Percentiles rank a stretch among this genome's conserved stretches.
Evolutionary conservation across 2,888 invertebrate genomes (phyloP).

Genomic region (Notodonta ziczac): DNA sequence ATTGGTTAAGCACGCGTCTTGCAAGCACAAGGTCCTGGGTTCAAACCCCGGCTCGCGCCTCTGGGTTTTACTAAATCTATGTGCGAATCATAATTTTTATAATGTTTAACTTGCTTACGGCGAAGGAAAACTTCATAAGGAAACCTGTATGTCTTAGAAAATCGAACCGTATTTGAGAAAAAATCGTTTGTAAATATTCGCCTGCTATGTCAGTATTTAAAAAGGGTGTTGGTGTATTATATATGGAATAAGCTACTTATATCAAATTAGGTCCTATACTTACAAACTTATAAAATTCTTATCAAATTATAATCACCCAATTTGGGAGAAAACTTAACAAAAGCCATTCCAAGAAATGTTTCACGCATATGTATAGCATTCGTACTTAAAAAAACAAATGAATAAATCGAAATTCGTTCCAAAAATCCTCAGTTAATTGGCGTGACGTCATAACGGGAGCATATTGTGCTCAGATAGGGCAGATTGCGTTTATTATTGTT

Average conservation of each 20-base stretch:
- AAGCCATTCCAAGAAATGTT: neutral
- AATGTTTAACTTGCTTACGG: no score
- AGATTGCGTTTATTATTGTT: slow-evolving; percentile 15
- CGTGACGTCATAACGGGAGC: slow-evolving; percentile 18
- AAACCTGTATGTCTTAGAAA: no score
- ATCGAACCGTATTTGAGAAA: no score
- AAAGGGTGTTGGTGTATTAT: no score
- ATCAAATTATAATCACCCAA: slow-evolving; percentile 19
- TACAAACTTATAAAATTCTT: slow-evolving; percentile 4
- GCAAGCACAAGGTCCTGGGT: no score
- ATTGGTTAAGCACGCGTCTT: no score
- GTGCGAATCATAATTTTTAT: no score
- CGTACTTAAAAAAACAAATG: slow-evolving; percentile 26
- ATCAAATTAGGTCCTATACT: neutral
- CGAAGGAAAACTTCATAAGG: no score
- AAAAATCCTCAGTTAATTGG: slow-evolving; percentile 61
- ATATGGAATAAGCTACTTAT: neutral
- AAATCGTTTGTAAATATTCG: no score
- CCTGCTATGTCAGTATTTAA: no score
- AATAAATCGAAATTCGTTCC: slow-evolving; percentile 39
- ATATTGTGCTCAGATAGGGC: slow-evolving; percentile 10
- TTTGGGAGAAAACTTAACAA: slow-evolving; percentile 14
- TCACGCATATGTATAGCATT: neutral
- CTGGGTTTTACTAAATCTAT: no score
- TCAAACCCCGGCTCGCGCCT: no score